Percentiles rank a stretch among this genome's conserved stretches.
phyloP scores from a whole-genome alignment of 2,113 vertebrate species.

The Pluvianellus socialis region DNA sequence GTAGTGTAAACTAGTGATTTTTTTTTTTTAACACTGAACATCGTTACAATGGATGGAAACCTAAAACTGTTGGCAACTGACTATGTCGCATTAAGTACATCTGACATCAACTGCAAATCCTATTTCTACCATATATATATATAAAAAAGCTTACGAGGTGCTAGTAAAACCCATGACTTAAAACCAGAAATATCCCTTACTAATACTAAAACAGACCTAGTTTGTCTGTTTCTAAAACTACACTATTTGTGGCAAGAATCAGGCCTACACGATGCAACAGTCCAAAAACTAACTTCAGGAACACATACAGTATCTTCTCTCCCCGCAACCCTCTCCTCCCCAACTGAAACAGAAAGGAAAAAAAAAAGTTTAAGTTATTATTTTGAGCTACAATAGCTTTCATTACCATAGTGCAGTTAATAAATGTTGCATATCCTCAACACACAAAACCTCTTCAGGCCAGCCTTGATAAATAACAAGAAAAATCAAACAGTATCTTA shows the following conservation, averaged over 20 bases:
- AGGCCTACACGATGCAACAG: conserved; percentile 68
- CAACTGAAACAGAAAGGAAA: background rate
- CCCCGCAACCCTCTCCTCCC: background rate
- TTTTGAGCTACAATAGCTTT: conserved; percentile 61
- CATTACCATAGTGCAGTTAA: conserved; percentile 79
- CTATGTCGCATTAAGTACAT: background rate
- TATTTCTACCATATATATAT: conserved; percentile 7
- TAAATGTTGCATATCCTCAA: conserved; percentile 75
- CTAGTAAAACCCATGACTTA: conserved; percentile 74
- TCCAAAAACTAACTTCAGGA: conserved; percentile 62
- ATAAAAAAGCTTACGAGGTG: conserved; percentile 10
- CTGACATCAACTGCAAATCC: conserved; percentile 36
- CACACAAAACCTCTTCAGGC: conserved; percentile 71
- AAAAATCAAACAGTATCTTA: conserved; percentile 76
- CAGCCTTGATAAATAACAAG: conserved; percentile 79
- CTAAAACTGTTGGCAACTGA: background rate
- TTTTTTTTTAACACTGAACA: conserved; percentile 37
- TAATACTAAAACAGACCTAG: conserved; percentile 90
- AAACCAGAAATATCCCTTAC: conserved; percentile 93
- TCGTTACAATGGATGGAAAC: background rate
- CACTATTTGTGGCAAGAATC: conserved; percentile 79
- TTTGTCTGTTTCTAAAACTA: conserved; percentile 85
- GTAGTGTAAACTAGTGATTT: conserved; percentile 18
- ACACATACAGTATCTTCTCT: conserved; percentile 71
- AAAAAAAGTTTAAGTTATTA: conserved; percentile 70